Conservation (phyloP, 2,113 vertebrate species). For the Rhinoderma darwinii region DNA sequence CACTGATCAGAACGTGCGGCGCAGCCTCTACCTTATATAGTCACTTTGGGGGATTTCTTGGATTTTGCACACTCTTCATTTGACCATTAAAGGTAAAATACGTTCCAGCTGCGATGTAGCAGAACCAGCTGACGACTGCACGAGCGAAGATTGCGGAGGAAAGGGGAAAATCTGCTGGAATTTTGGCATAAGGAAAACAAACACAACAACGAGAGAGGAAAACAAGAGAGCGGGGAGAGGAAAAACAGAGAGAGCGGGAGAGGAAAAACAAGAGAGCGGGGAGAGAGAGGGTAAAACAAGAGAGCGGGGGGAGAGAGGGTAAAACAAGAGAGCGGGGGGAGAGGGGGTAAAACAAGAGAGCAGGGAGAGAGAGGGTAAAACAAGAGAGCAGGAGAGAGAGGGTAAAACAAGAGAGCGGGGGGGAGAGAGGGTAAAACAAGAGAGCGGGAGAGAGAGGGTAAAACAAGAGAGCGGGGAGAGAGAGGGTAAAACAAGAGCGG, state of each 20-base stretch:
- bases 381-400: background rate
- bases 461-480: background rate
- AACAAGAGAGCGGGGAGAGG: background rate
- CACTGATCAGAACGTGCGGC: background rate
- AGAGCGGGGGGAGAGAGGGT: background rate
- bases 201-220: background rate
- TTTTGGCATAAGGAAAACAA: slow-evolving; percentile 13
- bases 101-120: background rate
- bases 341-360: too few species aligned
- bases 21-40: slow-evolving; percentile 9
- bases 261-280: background rate
- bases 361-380: background rate
- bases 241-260: too few species aligned
- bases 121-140: background rate
- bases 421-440: too few species aligned
- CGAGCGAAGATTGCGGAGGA: background rate
- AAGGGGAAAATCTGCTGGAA: slow-evolving; percentile 15
- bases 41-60: background rate
- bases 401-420: too few species aligned
- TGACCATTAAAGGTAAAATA: slow-evolving; percentile 44
- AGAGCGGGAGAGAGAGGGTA: background rate
- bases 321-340: too few species aligned
- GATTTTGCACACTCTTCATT: background rate
- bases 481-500: too few species aligned
- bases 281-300: background rate